A percentile compares a stretch with the other conserved stretches of the same genome.
Evolutionary conservation across 2,797 vertebrate genomes (phyloP).

Genomic region (Platalea minor): DNA sequence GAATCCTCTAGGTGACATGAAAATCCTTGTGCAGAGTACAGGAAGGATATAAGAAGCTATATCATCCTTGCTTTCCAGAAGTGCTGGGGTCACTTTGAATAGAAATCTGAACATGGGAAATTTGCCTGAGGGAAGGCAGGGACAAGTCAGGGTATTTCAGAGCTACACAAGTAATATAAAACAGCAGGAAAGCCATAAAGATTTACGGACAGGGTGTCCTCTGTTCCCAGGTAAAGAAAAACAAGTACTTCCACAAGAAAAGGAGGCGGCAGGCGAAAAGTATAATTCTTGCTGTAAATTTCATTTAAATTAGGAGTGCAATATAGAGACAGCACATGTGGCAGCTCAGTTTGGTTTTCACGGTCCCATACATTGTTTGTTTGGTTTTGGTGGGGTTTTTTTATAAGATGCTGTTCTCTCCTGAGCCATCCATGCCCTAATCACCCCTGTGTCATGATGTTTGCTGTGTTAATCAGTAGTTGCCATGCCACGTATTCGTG

Average conservation of each 20-base stretch:
- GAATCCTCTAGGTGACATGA: slow-evolving; percentile 6
- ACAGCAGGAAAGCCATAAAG: slow-evolving; percentile 7
- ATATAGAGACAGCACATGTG: not conserved
- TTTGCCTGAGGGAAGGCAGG: not conserved
- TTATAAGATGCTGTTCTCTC: not conserved
- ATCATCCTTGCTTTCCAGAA: not conserved
- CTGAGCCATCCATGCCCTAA: not conserved
- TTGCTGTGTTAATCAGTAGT: not conserved
- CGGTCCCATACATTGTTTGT: not conserved
- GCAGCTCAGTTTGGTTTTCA: not conserved
- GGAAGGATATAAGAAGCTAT: not conserved
- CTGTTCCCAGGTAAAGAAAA: slow-evolving; percentile 42
- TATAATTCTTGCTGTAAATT: slow-evolving; percentile 14
- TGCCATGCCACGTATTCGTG: not conserved
- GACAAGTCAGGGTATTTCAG: not conserved
- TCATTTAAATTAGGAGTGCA: not conserved
- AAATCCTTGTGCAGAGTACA: not conserved
- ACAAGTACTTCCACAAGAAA: slow-evolving; percentile 10
- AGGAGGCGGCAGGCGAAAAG: not conserved
- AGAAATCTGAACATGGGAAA: slow-evolving; percentile 24
- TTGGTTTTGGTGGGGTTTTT: not conserved
- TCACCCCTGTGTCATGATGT: not conserved
- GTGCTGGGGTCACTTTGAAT: not conserved
- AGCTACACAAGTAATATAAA: slow-evolving; percentile 17
- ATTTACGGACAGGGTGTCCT: not conserved